These are phyloP conservation scores for Chrysolina haemoptera DNA, from an alignment of 2,888 invertebrate genomes.

Conservation along the genomic window DNA sequence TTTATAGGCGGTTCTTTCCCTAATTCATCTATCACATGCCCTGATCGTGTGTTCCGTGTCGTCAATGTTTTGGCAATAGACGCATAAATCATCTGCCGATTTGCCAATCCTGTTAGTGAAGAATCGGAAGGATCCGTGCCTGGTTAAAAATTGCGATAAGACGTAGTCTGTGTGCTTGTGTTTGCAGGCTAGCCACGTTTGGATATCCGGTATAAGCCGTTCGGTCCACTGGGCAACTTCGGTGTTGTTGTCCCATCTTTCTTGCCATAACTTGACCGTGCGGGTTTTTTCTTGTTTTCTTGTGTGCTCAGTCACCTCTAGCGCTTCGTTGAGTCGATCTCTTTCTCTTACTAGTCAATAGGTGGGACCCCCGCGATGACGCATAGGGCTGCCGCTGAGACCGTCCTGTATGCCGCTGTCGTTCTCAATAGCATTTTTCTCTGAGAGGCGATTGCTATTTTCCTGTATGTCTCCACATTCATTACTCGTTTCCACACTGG, in stretches of 20 bases:
- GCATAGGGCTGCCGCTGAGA: conserved; percentile 33
- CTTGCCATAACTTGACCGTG: background rate
- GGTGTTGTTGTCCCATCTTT: conserved; percentile 10
- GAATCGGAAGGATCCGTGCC: background rate
- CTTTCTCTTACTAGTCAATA: conserved; percentile 40
- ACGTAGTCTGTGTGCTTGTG: background rate
- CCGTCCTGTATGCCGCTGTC: conserved; percentile 40
- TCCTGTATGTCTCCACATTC: conserved; percentile 26
- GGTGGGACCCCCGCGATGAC: conserved; percentile 36
- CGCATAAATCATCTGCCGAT: background rate
- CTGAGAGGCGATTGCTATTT: conserved; percentile 28
- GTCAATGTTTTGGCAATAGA: background rate
- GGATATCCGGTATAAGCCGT: conserved; percentile 25
- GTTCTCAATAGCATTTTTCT: conserved; percentile 33
- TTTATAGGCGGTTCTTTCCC: background rate
- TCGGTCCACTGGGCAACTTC: conserved; percentile 29
- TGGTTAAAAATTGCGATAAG: background rate
- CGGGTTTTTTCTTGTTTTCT: background rate
- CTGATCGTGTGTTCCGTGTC: background rate
- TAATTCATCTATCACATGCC: background rate
- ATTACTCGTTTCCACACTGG: conserved; percentile 36
- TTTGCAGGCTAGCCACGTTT: conserved; percentile 25
- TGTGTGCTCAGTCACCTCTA: background rate
- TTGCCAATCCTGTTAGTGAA: background rate
- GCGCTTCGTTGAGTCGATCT: background rate